Percentiles rank a stretch among this genome's conserved stretches.
Evolutionary conservation across 2,113 vertebrate genomes (phyloP).

Genomic region (Cyprinodon brontotheroides): DNA sequence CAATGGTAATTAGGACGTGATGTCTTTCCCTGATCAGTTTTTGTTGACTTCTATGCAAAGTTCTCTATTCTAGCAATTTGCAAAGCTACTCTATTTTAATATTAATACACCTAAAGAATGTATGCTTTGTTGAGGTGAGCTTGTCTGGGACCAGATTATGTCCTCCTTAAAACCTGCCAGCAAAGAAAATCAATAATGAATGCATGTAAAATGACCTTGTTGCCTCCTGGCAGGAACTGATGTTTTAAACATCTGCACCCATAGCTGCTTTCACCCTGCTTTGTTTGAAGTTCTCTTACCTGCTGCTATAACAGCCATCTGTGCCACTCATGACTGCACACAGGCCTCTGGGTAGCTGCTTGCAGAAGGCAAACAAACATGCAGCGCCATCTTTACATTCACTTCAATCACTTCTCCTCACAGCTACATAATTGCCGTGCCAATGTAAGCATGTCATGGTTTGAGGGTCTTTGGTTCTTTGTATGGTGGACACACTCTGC

Average conservation of each 20-base stretch:
- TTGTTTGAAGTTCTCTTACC: conserved; percentile 60
- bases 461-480: neutral
- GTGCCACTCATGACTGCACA: conserved; percentile 48
- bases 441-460: neutral
- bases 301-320: conserved; percentile 74
- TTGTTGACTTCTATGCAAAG: too few relatives aligned
- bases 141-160: conserved; percentile 8
- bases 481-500: neutral
- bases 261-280: conserved; percentile 46
- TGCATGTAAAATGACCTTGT: conserved; percentile 54
- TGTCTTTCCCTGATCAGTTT: too few relatives aligned
- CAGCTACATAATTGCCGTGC: neutral
- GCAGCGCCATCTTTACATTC: neutral
- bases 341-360: conserved; percentile 44
- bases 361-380: conserved; percentile 30
- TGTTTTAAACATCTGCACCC: conserved; percentile 67
- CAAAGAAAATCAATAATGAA: conserved; percentile 57
- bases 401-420: neutral
- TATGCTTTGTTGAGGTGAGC: conserved; percentile 1
- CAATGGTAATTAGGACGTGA: too few relatives aligned
- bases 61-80: neutral
- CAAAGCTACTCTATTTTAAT: neutral
- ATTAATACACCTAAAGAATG: neutral
- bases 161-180: conserved; percentile 25
- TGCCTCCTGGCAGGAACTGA: conserved; percentile 42